Evolutionary conservation across 2,888 invertebrate genomes (phyloP).

Genomic region (Omphaloscelis lunosa): DNA sequence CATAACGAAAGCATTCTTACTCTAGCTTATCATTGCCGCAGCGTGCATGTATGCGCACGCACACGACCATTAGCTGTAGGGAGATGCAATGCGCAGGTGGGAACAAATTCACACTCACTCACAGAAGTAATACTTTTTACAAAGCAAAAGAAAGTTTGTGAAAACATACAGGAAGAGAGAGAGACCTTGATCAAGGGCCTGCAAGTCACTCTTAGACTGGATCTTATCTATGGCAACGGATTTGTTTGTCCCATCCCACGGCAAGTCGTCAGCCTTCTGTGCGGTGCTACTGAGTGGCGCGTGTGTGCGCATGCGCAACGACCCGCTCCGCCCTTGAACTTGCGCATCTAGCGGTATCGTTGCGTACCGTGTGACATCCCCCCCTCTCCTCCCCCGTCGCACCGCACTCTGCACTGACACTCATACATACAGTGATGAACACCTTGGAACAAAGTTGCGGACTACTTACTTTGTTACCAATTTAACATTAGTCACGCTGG

Average conservation of each 20-base stretch:
- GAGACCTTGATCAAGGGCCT: neutral
- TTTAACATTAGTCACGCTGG: neutral
- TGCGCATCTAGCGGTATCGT: slow-evolving; percentile 59
- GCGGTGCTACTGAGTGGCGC: neutral
- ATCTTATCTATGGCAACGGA: neutral
- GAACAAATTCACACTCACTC: neutral
- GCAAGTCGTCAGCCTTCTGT: neutral
- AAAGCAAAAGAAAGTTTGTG: neutral
- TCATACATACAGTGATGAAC: neutral
- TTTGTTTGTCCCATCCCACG: neutral
- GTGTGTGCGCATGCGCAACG: slow-evolving; percentile 16
- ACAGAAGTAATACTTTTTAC: slow-evolving; percentile 13
- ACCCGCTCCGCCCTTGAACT: slow-evolving; percentile 57
- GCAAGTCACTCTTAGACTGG: neutral
- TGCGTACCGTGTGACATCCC: slow-evolving; percentile 17
- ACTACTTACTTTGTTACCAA: slow-evolving; percentile 14
- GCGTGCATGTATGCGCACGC: neutral
- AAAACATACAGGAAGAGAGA: neutral
- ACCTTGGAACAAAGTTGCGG: slow-evolving; percentile 6
- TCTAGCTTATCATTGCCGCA: too few species aligned
- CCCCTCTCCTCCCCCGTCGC: neutral
- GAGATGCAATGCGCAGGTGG: slow-evolving; percentile 14
- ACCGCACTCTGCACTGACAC: neutral
- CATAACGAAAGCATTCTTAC: too few species aligned
- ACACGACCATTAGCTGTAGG: neutral